A percentile compares a stretch with the other conserved stretches of the same genome.
These are phyloP conservation scores for Uloborus diversus DNA, from an alignment of 1,140 invertebrate genomes.

Conservation along the genomic window DNA sequence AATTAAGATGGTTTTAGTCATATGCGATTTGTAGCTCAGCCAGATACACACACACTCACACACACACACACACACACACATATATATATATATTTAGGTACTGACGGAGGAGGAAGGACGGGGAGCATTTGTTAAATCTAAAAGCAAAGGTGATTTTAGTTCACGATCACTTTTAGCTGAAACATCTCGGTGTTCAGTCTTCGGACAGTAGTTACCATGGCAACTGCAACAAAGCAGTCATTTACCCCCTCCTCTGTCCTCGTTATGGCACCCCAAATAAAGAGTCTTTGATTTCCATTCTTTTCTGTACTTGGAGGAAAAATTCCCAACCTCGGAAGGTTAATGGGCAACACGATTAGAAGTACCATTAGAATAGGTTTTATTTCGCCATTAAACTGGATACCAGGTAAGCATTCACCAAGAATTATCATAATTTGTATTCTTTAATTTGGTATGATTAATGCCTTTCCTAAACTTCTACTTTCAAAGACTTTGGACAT, in stretches of 20 bases:
- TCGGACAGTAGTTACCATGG: no score
- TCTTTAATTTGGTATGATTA: background rate
- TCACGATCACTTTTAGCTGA: no score
- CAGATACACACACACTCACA: no score
- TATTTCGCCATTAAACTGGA: background rate
- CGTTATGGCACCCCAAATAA: background rate
- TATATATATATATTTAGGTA: no score
- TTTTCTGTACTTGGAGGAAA: background rate
- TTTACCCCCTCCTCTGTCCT: background rate
- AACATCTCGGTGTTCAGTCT: no score
- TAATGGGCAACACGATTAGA: conserved; percentile 6
- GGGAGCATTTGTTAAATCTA: no score
- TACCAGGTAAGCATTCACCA: background rate
- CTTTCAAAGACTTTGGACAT: no score
- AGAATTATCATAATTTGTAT: background rate
- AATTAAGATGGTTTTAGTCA: no score
- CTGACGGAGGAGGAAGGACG: no score
- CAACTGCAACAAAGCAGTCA: background rate
- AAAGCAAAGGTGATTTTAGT: no score
- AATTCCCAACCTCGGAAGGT: background rate
- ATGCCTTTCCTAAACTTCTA: background rate
- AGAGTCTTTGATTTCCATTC: conserved; percentile 2
- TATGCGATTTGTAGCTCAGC: no score
- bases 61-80: no score
- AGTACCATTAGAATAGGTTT: background rate